Conservation (phyloP, 2,888 invertebrate genomes). For the Leptopilina drosophilae region DNA sequence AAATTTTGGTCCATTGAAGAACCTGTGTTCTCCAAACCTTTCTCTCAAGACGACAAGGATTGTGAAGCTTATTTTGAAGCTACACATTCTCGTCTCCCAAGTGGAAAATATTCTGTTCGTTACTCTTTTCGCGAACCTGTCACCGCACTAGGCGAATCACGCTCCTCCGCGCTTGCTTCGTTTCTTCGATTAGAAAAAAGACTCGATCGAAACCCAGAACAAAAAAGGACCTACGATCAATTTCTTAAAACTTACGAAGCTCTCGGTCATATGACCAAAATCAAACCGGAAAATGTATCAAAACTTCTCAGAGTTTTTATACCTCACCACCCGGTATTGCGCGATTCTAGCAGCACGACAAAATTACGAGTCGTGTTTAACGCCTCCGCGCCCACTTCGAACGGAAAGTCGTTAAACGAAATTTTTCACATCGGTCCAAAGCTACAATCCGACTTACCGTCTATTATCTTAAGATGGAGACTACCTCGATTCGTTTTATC, state of each 20-base stretch:
- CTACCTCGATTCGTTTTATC: background rate
- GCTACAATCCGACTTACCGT: background rate
- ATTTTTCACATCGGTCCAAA: background rate
- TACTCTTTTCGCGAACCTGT: no score
- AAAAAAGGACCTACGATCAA: no score
- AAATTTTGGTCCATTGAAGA: background rate
- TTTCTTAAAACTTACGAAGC: background rate
- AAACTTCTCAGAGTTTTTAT: slow-evolving; percentile 1
- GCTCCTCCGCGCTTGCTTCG: no score
- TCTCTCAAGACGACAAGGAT: no score
- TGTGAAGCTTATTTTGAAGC: no score
- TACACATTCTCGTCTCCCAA: no score
- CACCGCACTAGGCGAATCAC: no score
- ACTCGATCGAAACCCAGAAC: no score
- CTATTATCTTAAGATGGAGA: background rate
- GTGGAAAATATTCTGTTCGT: no score
- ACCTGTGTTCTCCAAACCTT: no score
- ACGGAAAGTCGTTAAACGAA: background rate
- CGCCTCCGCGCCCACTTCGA: background rate
- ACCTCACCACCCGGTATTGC: slow-evolving; percentile 10
- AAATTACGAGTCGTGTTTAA: slow-evolving; percentile 15
- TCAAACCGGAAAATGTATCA: background rate
- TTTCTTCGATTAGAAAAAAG: no score
- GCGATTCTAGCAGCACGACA: background rate
- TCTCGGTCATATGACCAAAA: slow-evolving; percentile 19